Conservation (phyloP, 2,888 invertebrate genomes). For the Oscheius sp. region DNA sequence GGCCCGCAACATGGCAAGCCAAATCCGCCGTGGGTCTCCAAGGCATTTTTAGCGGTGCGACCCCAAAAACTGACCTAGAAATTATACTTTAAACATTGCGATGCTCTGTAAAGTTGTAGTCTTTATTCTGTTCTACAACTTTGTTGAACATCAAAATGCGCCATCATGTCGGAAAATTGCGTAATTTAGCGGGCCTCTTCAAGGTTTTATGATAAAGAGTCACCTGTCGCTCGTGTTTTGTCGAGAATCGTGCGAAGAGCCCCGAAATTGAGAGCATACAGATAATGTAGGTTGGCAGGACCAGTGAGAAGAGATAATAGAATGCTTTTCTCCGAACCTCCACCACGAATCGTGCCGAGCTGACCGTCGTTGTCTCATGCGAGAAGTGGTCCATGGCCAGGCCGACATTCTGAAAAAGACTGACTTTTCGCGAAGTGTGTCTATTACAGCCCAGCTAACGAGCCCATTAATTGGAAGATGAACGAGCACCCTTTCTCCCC, state of each 20-base stretch:
- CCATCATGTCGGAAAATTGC: too few species aligned
- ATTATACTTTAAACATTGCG: too few species aligned
- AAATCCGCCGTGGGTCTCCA: too few species aligned
- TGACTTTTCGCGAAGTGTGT: background rate
- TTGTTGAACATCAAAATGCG: too few species aligned
- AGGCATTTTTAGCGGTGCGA: too few species aligned
- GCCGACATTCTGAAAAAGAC: conserved; percentile 48
- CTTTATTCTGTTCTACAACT: too few species aligned
- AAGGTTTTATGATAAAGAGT: background rate
- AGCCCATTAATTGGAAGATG: conserved; percentile 31
- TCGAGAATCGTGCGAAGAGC: conserved; percentile 65
- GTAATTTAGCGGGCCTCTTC: too few species aligned
- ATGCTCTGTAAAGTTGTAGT: too few species aligned
- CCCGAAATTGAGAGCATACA: conserved; percentile 64
- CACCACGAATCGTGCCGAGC: conserved; percentile 53
- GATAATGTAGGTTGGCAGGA: conserved; percentile 66
- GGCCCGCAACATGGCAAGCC: background rate
- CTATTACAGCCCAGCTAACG: conserved; percentile 22
- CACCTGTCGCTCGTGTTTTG: conserved; percentile 63
- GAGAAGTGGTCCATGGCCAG: conserved; percentile 53
- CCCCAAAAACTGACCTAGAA: too few species aligned
- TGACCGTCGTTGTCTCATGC: conserved; percentile 60
- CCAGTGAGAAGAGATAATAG: conserved; percentile 61
- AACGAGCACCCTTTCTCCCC: conserved; percentile 1
- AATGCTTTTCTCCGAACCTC: conserved; percentile 62